phyloP scores from a whole-genome alignment of 1,140 invertebrate genomes.

The Coelopa frigida region DNA sequence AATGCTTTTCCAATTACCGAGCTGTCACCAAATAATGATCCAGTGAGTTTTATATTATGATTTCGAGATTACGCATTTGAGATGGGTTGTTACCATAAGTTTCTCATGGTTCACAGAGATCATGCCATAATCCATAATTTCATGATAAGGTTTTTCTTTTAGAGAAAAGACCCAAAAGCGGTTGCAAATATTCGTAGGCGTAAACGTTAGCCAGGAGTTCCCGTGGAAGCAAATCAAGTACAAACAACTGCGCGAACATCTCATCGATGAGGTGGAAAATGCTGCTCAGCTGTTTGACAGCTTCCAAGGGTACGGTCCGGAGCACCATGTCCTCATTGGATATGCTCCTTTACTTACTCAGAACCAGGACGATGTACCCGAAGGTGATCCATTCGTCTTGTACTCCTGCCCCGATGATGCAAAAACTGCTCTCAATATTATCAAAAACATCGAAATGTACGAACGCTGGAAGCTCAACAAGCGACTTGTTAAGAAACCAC shows the following conservation, averaged over 20 bases:
- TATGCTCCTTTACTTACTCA: conserved; percentile 57
- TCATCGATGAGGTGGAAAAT: conserved; percentile 45
- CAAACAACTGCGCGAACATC: conserved; percentile 53
- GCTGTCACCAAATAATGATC: conserved; percentile 34
- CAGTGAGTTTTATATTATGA: conserved; percentile 18
- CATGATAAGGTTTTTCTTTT: neutral
- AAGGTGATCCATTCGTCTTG: conserved; percentile 57
- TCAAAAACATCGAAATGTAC: conserved; percentile 52
- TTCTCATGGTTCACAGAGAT: neutral
- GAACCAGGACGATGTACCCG: conserved; percentile 54
- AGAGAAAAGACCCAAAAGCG: conserved; percentile 35
- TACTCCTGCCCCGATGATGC: conserved; percentile 46
- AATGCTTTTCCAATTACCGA: conserved; percentile 22
- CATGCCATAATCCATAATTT: neutral
- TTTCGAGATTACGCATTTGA: neutral
- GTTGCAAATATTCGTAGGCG: conserved; percentile 49
- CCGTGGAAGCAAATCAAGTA: conserved; percentile 63
- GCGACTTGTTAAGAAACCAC: conserved; percentile 54
- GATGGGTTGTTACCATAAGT: neutral
- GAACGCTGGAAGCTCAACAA: conserved; percentile 54
- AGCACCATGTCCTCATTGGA: conserved; percentile 56
- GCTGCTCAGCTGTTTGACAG: conserved; percentile 48
- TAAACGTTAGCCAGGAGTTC: conserved; percentile 60
- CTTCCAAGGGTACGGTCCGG: conserved; percentile 46
- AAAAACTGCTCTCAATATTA: conserved; percentile 47